These are phyloP conservation scores for Drosophila leontia DNA, from an alignment of 1,140 invertebrate species.

Conservation along the genomic window DNA sequence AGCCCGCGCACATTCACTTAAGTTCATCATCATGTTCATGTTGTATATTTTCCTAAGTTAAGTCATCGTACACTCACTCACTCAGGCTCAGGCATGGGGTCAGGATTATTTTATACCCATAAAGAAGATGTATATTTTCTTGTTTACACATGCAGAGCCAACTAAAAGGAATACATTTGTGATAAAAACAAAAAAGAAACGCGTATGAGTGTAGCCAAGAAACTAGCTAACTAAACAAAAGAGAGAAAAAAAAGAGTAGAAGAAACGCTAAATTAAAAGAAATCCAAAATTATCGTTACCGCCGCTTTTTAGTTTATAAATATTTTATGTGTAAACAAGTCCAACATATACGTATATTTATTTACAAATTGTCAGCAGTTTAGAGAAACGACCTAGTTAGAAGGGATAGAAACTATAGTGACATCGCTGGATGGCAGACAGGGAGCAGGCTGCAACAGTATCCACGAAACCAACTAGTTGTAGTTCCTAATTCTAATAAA, in stretches of 20 bases:
- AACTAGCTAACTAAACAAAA: background rate
- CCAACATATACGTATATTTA: conserved; percentile 43
- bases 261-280: conserved; percentile 21
- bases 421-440: conserved; percentile 31
- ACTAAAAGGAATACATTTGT: conserved; percentile 64
- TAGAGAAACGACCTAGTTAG: conserved; percentile 47
- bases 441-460: conserved; percentile 34
- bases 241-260: background rate
- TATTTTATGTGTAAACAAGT: conserved; percentile 38
- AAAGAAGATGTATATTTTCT: conserved; percentile 28
- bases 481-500: conserved; percentile 57
- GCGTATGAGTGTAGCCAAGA: conserved; percentile 24
- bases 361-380: conserved; percentile 41
- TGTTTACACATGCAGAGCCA: conserved; percentile 51
- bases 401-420: conserved; percentile 35
- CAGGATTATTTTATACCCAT: conserved; percentile 17
- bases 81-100: conserved; percentile 25
- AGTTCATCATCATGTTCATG: conserved; percentile 40
- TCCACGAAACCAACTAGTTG: conserved; percentile 48
- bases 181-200: conserved; percentile 27
- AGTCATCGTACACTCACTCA: conserved; percentile 41
- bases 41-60: conserved; percentile 77
- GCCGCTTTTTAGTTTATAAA: conserved; percentile 34
- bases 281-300: conserved; percentile 31
- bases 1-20: conserved; percentile 11